Evolutionary conservation across 2,797 vertebrate species (phyloP).

Genomic region (Orientallactaga sibirica): DNA sequence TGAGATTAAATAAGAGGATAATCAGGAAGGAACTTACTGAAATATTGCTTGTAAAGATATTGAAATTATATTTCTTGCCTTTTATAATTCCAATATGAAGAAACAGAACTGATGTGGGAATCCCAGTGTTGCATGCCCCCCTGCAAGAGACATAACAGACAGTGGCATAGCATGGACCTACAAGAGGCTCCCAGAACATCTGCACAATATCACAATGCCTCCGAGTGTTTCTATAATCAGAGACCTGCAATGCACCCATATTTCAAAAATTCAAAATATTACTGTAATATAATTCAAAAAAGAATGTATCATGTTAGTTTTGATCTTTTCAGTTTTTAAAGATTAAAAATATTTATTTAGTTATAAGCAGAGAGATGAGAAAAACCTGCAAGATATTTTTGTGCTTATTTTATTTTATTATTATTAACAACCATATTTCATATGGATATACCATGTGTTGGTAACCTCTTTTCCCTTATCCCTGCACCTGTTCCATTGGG

Average conservation of each 20-base stretch:
- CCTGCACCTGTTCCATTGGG: no score
- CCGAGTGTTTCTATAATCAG: not conserved
- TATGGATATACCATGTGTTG: no score
- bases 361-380: no score
- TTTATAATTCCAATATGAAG: not conserved
- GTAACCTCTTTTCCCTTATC: no score
- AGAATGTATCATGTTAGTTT: not conserved
- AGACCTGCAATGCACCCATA: not conserved
- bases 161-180: rapidly evolving
- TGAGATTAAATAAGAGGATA: not conserved
- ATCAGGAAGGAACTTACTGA: not conserved
- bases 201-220: not conserved
- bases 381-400: no score
- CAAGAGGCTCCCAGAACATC: not conserved
- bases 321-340: not conserved
- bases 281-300: conserved; percentile 28
- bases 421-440: no score
- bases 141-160: not conserved
- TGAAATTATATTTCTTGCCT: not conserved
- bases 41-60: not conserved
- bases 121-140: not conserved
- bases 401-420: no score
- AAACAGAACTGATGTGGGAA: not conserved
- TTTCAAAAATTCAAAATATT: conserved; percentile 22
- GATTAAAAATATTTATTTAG: no score